Conservation (phyloP, 2,113 vertebrate species). For the Sus scrofa region DNA sequence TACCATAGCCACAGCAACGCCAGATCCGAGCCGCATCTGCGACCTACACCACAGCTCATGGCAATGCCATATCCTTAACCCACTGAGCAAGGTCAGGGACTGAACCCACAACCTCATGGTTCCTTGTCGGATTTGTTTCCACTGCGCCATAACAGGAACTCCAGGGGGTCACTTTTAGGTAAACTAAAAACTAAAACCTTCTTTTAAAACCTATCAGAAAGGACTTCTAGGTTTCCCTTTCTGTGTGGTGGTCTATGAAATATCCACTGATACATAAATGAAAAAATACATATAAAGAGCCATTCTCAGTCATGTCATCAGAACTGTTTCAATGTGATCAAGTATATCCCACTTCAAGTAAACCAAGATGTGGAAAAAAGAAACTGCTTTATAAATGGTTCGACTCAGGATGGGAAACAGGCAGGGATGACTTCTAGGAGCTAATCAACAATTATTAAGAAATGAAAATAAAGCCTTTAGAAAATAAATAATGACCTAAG, state of each 20-base stretch:
- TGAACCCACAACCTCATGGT: no score
- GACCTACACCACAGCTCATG: no score
- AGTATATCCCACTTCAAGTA: not conserved
- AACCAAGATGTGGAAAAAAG: not conserved
- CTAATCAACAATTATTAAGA: not conserved
- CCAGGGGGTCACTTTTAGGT: not conserved
- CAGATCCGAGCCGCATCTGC: no score
- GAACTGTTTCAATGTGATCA: not conserved
- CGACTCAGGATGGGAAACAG: not conserved
- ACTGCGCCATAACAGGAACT: no score
- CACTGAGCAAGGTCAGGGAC: no score
- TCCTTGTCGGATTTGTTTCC: no score
- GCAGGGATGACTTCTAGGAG: not conserved
- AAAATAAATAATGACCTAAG: not conserved
- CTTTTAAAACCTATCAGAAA: not conserved
- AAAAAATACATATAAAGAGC: not conserved
- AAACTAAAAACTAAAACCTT: slow-evolving; percentile 38
- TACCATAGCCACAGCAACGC: no score
- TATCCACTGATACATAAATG: not conserved
- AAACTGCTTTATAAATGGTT: not conserved
- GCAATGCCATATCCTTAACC: no score
- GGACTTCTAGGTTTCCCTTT: not conserved
- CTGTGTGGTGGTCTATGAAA: not conserved
- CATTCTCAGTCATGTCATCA: not conserved
- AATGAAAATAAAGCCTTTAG: not conserved